Evolutionary conservation across 2,888 invertebrate genomes (phyloP).

Genomic region (Tineola bisselliella): DNA sequence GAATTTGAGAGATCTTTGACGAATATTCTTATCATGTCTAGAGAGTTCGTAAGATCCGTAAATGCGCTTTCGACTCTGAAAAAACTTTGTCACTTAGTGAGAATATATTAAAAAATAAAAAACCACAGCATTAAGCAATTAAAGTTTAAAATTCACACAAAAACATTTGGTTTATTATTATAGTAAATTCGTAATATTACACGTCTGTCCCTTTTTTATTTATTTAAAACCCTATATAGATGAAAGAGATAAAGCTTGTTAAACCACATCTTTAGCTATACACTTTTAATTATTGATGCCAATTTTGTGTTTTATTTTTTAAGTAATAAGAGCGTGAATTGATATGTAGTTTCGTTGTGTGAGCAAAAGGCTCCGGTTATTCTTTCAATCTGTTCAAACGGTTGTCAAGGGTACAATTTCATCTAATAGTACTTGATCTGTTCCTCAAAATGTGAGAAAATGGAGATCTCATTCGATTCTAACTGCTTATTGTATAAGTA

Average conservation of each 20-base stretch:
- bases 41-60: too few relatives aligned
- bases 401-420: neutral
- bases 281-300: neutral
- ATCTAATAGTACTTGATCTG: neutral
- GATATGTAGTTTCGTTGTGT: neutral
- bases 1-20: too few relatives aligned
- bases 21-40: too few relatives aligned
- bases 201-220: neutral
- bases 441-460: constrained; percentile 3
- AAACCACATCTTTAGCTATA: neutral
- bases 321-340: neutral
- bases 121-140: too few relatives aligned
- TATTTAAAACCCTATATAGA: neutral
- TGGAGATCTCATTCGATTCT: neutral
- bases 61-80: too few relatives aligned
- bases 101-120: too few relatives aligned
- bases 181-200: too few relatives aligned
- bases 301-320: neutral
- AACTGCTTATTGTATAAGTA: neutral
- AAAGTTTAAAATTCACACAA: too few relatives aligned
- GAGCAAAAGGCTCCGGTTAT: neutral
- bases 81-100: too few relatives aligned
- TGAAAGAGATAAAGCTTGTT: neutral
- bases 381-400: constrained; percentile 2
- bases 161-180: too few relatives aligned